Evolutionary conservation across 2,888 invertebrate species (phyloP).

Genomic region (Xestoiulus laeticollis): DNA sequence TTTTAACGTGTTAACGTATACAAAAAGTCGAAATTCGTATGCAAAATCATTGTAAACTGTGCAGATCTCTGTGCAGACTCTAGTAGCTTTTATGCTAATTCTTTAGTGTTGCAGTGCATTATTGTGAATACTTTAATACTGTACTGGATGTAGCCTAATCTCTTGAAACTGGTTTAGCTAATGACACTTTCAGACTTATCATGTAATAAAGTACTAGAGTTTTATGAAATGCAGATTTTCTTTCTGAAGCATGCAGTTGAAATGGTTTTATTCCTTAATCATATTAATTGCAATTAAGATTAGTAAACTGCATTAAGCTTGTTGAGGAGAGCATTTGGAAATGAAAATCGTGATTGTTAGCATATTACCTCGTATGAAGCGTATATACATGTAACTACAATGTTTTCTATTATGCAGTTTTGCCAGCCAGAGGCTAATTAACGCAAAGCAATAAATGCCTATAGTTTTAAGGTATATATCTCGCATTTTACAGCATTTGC

Average conservation of each 20-base stretch:
- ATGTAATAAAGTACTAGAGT: too few species aligned
- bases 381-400: background rate
- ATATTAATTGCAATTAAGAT: background rate
- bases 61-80: too few species aligned
- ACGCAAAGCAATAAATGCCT: background rate
- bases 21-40: too few species aligned
- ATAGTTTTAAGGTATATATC: background rate
- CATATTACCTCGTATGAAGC: background rate
- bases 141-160: too few species aligned
- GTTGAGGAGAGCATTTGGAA: background rate
- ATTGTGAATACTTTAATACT: too few species aligned
- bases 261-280: background rate
- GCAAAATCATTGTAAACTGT: too few species aligned
- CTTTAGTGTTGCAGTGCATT: too few species aligned
- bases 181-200: too few species aligned
- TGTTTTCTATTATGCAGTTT: background rate
- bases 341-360: background rate
- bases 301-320: background rate
- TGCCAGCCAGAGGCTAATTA: background rate
- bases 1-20: too few species aligned
- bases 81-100: too few species aligned
- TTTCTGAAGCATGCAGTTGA: too few species aligned
- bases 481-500: background rate
- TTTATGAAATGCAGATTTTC: background rate
- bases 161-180: too few species aligned